A percentile compares a stretch with the other conserved stretches of the same genome.
These are phyloP conservation scores for Solen grandis DNA, from an alignment of 1,140 invertebrate species.

Conservation along the genomic window DNA sequence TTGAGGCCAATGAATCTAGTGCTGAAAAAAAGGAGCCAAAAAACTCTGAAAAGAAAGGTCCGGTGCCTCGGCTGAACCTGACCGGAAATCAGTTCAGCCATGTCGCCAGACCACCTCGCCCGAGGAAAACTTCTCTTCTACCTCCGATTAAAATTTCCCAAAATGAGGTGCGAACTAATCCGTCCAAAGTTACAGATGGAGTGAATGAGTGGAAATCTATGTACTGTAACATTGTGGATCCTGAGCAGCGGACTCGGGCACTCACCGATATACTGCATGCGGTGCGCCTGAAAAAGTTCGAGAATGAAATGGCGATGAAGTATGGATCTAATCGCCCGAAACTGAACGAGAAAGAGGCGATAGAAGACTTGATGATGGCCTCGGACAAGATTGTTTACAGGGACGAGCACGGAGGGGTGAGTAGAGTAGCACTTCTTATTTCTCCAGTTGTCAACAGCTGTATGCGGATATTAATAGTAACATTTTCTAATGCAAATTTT, in stretches of 20 bases:
- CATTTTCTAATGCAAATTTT: not conserved
- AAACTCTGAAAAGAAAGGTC: constrained; percentile 31
- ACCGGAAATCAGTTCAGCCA: constrained; percentile 29
- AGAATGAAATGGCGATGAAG: constrained; percentile 68
- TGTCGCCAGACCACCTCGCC: constrained; percentile 17
- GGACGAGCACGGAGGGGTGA: constrained; percentile 40
- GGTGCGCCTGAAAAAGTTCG: constrained; percentile 63
- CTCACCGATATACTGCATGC: constrained; percentile 67
- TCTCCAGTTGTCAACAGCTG: not conserved
- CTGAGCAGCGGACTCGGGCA: constrained; percentile 60
- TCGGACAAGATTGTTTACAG: constrained; percentile 21
- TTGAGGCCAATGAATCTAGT: not conserved
- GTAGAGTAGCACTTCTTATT: not conserved
- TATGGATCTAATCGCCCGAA: constrained; percentile 47
- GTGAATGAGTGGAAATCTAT: constrained; percentile 64
- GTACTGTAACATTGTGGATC: constrained; percentile 65
- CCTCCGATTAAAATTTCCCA: constrained; percentile 25
- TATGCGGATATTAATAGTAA: too few species aligned
- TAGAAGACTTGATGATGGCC: constrained; percentile 2
- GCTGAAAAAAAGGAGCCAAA: constrained; percentile 1
- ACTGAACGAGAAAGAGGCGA: constrained; percentile 15
- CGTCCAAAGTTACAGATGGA: constrained; percentile 51
- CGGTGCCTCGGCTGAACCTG: constrained; percentile 38
- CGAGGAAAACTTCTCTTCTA: constrained; percentile 39
- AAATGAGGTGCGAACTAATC: constrained; percentile 28